Conservation (phyloP, 2,888 invertebrate species). For the Eubasilissa splendida region DNA sequence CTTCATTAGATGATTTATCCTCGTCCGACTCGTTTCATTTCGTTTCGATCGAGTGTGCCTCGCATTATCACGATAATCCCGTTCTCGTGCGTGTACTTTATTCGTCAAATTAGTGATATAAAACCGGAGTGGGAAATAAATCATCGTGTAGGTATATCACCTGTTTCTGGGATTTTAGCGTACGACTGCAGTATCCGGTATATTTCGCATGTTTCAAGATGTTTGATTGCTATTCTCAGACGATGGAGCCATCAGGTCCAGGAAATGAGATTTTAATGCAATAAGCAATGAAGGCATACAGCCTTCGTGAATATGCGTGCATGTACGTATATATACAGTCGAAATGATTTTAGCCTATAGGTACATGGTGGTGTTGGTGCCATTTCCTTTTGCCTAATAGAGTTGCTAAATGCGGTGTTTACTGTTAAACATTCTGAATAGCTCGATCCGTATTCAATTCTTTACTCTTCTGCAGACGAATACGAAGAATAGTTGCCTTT, state of each 20-base stretch:
- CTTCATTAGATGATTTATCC: conserved; percentile 21
- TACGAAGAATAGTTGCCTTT: too few species aligned
- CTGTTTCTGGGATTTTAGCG: neutral
- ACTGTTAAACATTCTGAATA: neutral
- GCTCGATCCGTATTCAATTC: neutral
- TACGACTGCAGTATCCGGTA: neutral
- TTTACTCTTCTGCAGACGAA: neutral
- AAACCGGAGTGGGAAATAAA: conserved; percentile 1
- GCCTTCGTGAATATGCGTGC: conserved; percentile 10
- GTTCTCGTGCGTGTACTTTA: neutral
- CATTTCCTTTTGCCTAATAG: conserved; percentile 23
- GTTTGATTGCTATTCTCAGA: neutral
- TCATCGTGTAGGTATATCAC: conserved; percentile 20
- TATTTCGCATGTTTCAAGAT: neutral
- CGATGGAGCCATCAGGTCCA: neutral
- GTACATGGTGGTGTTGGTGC: neutral
- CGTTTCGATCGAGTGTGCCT: neutral
- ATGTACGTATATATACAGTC: conserved; percentile 2
- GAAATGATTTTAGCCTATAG: neutral
- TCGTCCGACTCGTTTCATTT: neutral
- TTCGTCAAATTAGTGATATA: neutral
- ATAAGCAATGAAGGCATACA: conserved; percentile 1
- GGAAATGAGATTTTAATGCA: conserved; percentile 3
- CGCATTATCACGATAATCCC: neutral
- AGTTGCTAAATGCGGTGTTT: conserved; percentile 9